These are phyloP conservation scores for Theretra japonica DNA, from an alignment of 2,888 invertebrate species.

Conservation along the genomic window DNA sequence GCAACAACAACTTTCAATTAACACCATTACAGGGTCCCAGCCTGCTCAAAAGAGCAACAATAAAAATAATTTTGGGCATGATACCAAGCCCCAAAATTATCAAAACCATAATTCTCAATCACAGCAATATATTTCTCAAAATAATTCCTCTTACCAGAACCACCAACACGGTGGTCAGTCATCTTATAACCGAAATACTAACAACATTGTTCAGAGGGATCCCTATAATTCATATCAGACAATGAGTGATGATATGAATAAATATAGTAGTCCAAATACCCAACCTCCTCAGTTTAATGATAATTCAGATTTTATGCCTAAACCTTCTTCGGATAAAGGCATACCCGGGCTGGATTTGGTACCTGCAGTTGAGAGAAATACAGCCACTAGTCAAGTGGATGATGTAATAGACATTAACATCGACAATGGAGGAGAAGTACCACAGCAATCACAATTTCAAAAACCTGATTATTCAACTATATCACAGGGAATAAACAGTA, in stretches of 20 bases:
- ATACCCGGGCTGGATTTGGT: slow-evolving; percentile 91
- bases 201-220: slow-evolving; percentile 55
- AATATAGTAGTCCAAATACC: slow-evolving; percentile 36
- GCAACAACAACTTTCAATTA: slow-evolving; percentile 44
- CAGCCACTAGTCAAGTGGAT: slow-evolving; percentile 41
- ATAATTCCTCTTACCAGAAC: slow-evolving; percentile 46
- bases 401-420: slow-evolving; percentile 72
- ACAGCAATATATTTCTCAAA: slow-evolving; percentile 46
- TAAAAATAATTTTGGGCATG: slow-evolving; percentile 44
- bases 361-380: slow-evolving; percentile 66
- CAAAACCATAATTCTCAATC: slow-evolving; percentile 40
- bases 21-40: slow-evolving; percentile 50
- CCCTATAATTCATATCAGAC: slow-evolving; percentile 60
- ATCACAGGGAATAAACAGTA: slow-evolving; percentile 86
- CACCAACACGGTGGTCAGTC: slow-evolving; percentile 48
- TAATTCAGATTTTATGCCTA: slow-evolving; percentile 63
- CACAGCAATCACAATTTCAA: slow-evolving; percentile 36
- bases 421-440: slow-evolving; percentile 41
- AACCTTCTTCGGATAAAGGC: slow-evolving; percentile 73
- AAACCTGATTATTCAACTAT: slow-evolving; percentile 84
- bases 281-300: slow-evolving; percentile 39
- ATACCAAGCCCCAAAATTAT: slow-evolving; percentile 41
- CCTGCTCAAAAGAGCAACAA: slow-evolving; percentile 43
- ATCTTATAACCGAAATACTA: slow-evolving; percentile 52
- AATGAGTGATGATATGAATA: slow-evolving; percentile 44